A percentile compares a stretch with the other conserved stretches of the same genome.
Evolutionary conservation across 2,888 invertebrate species (phyloP).

Genomic region (Hybos culiciformis): DNA sequence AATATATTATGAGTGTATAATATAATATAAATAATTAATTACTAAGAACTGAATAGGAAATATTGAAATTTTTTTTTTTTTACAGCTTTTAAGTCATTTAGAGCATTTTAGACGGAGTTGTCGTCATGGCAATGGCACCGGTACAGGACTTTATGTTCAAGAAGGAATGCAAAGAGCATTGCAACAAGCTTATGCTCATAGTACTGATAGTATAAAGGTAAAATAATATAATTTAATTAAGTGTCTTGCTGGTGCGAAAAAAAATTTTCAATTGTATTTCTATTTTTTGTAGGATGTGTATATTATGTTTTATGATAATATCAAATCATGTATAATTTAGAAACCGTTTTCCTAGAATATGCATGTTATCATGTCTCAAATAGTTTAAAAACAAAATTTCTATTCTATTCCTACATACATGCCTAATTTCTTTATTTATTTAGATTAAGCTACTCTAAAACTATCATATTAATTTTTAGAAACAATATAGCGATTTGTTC

Average conservation of each 20-base stretch:
- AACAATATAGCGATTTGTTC: constrained; percentile 81
- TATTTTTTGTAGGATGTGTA: constrained; percentile 1
- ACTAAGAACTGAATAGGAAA: no score
- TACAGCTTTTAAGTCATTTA: constrained; percentile 73
- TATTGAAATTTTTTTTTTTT: constrained; percentile 14
- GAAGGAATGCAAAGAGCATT: constrained; percentile 86
- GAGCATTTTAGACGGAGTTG: constrained; percentile 76
- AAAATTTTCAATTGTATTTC: background rate
- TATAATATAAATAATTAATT: no score
- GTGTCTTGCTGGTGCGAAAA: no score
- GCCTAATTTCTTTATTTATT: no score
- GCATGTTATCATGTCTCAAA: no score
- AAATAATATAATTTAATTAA: constrained; percentile 1
- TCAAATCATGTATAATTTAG: no score
- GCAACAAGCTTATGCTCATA: constrained; percentile 73
- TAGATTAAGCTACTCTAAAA: no score
- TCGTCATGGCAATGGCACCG: constrained; percentile 37
- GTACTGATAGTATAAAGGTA: constrained; percentile 74
- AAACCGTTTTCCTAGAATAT: no score
- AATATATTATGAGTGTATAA: no score
- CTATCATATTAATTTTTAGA: constrained; percentile 36
- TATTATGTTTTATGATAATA: background rate
- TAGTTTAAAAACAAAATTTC: no score
- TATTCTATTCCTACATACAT: no score
- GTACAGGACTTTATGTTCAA: constrained; percentile 69